Evolutionary conservation across 2,888 invertebrate species (phyloP), one percentile per base, ranked within the genome.

Genomic region (Mongoloraphidia duomilia): DNA sequence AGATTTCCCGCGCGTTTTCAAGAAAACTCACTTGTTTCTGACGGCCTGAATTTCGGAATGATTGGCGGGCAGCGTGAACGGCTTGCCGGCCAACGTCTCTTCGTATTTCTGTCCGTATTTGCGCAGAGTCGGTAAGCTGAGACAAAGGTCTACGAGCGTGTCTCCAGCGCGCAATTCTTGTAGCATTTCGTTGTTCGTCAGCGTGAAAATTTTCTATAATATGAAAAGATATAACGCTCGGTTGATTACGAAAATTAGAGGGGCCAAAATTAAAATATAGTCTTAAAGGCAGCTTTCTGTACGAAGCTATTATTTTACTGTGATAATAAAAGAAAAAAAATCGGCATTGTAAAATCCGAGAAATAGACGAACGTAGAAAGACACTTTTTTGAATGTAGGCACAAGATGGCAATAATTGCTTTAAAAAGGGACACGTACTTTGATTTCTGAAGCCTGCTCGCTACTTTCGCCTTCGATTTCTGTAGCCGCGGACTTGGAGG

Each of bases 131-230:
- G 89, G 85, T 60, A 93, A 73, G 52, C 79, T 79, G 3, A 84
- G 73, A 63, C 93, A 93, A 55, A 91, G 80, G 58, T 88, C 84
- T 39, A 92, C 72, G 49, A 94, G 69, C 10, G 82, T 80, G 57
- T 87, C 81, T 34, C 89, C 89, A 1, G 89, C 93, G 57, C 87
- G 79, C 52, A 91, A 72, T 56, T 82, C 79, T 70, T 89, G 85
- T 47, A 95, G 73, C 56, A 79, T 79, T 36, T 82, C 79, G 3
- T 83, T 75, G 63, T 92, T 92, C 47, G 84, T 84, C 50, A 81
- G 76, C 49, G 83, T 72, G 60, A 93, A 81, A 66, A 87, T 76
- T 63, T 82, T 81, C 88, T 89, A 64, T 38, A 68, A 67, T 56
- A 41, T 49, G 51, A 50, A 54, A 51, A 44, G 54, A 50, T 17